Percentiles rank a stretch among this genome's conserved stretches.
Conservation (phyloP, 2,888 invertebrate species). For the Thera britannica region DNA sequence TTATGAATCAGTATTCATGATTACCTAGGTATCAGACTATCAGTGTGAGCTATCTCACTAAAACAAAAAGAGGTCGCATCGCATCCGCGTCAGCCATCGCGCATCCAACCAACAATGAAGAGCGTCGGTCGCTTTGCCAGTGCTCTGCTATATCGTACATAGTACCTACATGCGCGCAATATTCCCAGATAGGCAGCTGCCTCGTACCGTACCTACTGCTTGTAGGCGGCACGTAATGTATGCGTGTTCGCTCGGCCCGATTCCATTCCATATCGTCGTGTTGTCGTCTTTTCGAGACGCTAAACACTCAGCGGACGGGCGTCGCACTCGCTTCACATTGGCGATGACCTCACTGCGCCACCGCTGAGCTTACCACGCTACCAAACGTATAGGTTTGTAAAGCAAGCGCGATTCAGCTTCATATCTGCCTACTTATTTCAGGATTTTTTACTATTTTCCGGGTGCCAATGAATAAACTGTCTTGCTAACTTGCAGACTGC, state of each 20-base stretch:
- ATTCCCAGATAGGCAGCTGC: conserved; percentile 63
- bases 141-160: conserved; percentile 68
- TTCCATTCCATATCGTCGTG: conserved; percentile 64
- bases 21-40: conserved; percentile 53
- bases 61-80: conserved; percentile 79
- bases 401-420: conserved; percentile 46
- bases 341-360: conserved; percentile 69
- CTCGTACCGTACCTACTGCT: conserved; percentile 47
- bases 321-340: conserved; percentile 62
- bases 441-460: conserved; percentile 19
- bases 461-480: conserved; percentile 7
- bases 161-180: conserved; percentile 56
- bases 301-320: conserved; percentile 55
- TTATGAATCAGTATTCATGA: conserved; percentile 13
- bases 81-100: conserved; percentile 60
- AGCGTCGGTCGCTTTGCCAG: conserved; percentile 52
- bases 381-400: conserved; percentile 49
- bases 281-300: conserved; percentile 59
- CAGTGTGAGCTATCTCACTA: conserved; percentile 64
- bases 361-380: conserved; percentile 50
- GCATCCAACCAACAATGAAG: conserved; percentile 70
- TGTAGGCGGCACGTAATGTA: conserved; percentile 76
- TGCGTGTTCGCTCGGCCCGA: conserved; percentile 69
- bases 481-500: conserved; percentile 3
- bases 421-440: conserved; percentile 26